Percentiles rank a stretch among this genome's conserved stretches.
Conservation (phyloP, 1,140 invertebrate species). For the Arctopsyche grandis region DNA sequence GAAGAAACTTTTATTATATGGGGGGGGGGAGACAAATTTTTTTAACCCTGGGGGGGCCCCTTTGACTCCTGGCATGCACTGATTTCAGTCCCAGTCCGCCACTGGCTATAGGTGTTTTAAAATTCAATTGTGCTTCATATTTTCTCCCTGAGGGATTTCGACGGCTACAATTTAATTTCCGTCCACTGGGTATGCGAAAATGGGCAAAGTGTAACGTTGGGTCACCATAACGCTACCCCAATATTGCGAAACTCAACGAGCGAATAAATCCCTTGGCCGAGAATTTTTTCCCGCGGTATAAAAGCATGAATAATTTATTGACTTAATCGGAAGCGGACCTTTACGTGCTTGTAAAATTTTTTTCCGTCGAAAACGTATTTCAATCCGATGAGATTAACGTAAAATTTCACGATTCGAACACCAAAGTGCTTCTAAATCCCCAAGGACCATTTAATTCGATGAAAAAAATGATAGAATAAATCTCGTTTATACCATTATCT, state of each 20-base stretch:
- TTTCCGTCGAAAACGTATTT: not conserved
- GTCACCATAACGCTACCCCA: not conserved
- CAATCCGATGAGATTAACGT: not conserved
- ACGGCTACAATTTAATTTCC: conserved; percentile 20
- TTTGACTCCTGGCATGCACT: no score
- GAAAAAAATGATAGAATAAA: no score
- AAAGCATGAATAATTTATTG: conserved; percentile 30
- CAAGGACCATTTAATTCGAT: no score
- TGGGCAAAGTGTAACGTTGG: no score
- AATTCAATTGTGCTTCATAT: no score
- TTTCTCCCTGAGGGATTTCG: not conserved
- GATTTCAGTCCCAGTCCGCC: no score
- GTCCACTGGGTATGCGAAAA: not conserved
- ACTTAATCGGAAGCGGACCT: not conserved
- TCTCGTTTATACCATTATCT: no score
- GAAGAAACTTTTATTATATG: no score
- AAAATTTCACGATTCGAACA: not conserved
- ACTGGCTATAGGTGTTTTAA: no score
- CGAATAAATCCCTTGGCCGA: conserved; percentile 4
- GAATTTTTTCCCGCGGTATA: not conserved
- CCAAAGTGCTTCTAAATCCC: no score
- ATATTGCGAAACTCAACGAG: conserved; percentile 28
- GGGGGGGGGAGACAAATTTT: no score
- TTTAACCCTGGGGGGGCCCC: no score
- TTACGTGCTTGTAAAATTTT: not conserved